phyloP scores from a whole-genome alignment of 2,113 vertebrate species.

The Antechinus flavipes region DNA sequence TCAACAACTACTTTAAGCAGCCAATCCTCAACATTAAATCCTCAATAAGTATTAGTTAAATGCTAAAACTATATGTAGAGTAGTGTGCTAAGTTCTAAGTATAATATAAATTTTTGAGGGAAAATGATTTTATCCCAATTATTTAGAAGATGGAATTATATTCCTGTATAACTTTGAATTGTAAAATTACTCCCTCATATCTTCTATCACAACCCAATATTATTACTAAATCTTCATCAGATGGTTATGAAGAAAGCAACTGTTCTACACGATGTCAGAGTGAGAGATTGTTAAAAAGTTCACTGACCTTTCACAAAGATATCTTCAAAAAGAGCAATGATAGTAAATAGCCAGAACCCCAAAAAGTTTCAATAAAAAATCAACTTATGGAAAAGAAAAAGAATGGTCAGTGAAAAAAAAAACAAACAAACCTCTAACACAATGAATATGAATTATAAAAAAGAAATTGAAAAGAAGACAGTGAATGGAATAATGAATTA shows the following conservation, averaged over 20 bases:
- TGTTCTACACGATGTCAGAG: background rate
- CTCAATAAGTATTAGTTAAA: background rate
- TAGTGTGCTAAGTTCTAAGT: background rate
- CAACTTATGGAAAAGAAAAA: background rate
- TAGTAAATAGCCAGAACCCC: background rate
- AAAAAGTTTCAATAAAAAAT: background rate
- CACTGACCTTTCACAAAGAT: background rate
- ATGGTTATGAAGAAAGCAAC: background rate
- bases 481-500: background rate
- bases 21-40: background rate
- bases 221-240: background rate
- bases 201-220: background rate
- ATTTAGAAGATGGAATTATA: background rate
- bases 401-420: background rate
- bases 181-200: background rate
- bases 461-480: background rate
- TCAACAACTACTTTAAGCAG: background rate
- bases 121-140: background rate
- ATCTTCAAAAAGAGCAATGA: background rate
- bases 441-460: background rate
- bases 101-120: background rate
- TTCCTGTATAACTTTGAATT: background rate
- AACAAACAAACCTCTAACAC: background rate
- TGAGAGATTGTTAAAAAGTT: background rate
- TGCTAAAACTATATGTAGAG: background rate